Evolutionary conservation across 2,797 vertebrate species (phyloP).

Genomic region (Limnodromus scolopaceus): DNA sequence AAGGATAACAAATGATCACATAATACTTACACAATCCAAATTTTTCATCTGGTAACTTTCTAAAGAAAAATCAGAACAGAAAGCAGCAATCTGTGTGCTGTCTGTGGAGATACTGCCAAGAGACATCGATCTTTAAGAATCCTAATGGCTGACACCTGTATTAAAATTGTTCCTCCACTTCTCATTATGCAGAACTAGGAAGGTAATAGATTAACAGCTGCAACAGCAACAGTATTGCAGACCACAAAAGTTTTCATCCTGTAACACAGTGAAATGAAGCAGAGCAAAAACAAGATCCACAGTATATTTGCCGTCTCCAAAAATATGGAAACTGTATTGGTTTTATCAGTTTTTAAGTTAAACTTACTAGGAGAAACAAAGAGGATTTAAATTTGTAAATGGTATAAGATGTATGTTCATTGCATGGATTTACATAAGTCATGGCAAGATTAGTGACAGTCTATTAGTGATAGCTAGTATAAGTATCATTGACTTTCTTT

Average conservation of each 20-base stretch:
- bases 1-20: background rate
- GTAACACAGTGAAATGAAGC: background rate
- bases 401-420: background rate
- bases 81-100: background rate
- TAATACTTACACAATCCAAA: background rate
- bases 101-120: background rate
- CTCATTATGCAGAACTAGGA: background rate
- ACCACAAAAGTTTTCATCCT: background rate
- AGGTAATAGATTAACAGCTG: background rate
- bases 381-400: background rate
- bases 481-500: background rate
- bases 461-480: background rate
- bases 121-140: background rate
- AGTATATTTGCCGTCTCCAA: background rate
- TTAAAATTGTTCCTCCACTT: background rate
- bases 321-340: background rate
- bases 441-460: background rate
- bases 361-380: background rate
- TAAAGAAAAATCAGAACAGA: background rate
- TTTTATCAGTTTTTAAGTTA: background rate
- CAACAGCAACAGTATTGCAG: background rate
- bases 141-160: background rate
- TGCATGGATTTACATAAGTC: background rate
- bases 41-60: background rate
- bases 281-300: background rate